Percentiles rank a stretch among this genome's conserved stretches.
Conservation (phyloP, 2,888 invertebrate genomes). For the Cataglyphis altisquamis region DNA sequence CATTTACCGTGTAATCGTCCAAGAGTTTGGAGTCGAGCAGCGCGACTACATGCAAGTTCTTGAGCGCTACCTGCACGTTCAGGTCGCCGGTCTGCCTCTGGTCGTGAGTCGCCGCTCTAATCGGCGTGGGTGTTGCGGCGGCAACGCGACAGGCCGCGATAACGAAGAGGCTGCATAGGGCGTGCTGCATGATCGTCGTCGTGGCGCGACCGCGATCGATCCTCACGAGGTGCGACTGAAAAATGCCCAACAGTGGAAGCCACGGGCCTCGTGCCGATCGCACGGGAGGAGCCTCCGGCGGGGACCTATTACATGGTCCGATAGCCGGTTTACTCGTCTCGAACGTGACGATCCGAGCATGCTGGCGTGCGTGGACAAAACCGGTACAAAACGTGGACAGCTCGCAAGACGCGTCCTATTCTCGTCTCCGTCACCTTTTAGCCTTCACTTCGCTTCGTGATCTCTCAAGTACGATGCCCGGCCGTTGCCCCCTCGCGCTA, state of each 20-base stretch:
- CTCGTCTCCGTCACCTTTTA: slow-evolving; percentile 40
- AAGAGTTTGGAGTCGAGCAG: slow-evolving; percentile 88
- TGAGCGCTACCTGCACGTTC: slow-evolving; percentile 93
- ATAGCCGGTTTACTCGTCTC: slow-evolving; percentile 55
- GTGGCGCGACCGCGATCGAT: slow-evolving; percentile 10
- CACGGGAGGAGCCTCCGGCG: not conserved
- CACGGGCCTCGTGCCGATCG: not conserved
- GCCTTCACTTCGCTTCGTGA: slow-evolving; percentile 8
- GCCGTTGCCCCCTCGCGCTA: slow-evolving; percentile 71
- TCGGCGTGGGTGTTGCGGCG: slow-evolving; percentile 83
- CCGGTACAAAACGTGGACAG: slow-evolving; percentile 67
- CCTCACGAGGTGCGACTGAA: slow-evolving; percentile 38
- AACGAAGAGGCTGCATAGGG: slow-evolving; percentile 82
- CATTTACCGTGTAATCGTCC: slow-evolving; percentile 88
- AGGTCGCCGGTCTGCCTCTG: slow-evolving; percentile 93
- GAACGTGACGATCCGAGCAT: slow-evolving; percentile 59
- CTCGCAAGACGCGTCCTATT: slow-evolving; percentile 2
- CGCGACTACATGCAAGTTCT: slow-evolving; percentile 92
- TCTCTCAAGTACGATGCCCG: slow-evolving; percentile 70
- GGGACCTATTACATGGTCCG: slow-evolving; percentile 7
- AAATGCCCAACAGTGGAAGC: slow-evolving; percentile 14
- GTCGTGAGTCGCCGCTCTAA: slow-evolving; percentile 86
- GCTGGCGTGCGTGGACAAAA: slow-evolving; percentile 64
- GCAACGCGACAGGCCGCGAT: slow-evolving; percentile 83
- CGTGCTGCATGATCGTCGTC: slow-evolving; percentile 60